phyloP scores from a whole-genome alignment of 2,888 invertebrate genomes.

The Abscondita cerata region DNA sequence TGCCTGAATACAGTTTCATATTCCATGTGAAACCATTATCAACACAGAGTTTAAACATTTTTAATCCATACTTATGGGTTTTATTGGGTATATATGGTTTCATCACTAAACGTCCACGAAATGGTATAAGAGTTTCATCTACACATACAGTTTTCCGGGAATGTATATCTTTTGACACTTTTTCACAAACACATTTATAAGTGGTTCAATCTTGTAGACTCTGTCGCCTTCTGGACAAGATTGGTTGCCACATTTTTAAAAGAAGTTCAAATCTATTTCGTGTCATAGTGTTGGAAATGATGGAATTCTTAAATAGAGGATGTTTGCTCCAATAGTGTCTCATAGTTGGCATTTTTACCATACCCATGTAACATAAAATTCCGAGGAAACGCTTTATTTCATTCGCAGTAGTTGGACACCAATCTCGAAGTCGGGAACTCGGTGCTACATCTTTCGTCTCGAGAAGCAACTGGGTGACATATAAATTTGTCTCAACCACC shows the following conservation, averaged over 20 bases:
- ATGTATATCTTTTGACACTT: neutral
- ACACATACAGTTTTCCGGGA: neutral
- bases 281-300: neutral
- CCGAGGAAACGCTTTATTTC: neutral
- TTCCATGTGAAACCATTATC: neutral
- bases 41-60: neutral
- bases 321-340: neutral
- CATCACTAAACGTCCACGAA: neutral
- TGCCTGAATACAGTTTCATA: neutral
- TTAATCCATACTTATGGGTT: neutral
- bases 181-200: slow-evolving; percentile 1
- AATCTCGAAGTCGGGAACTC: neutral
- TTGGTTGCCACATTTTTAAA: neutral
- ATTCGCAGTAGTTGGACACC: neutral
- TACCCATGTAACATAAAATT: neutral
- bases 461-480: neutral
- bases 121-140: neutral
- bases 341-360: neutral
- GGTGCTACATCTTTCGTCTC: neutral
- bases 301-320: neutral
- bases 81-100: neutral
- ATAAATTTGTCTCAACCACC: neutral
- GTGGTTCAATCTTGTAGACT: slow-evolving; percentile 2
- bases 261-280: neutral
- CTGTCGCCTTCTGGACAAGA: neutral